phyloP scores from a whole-genome alignment of 1,140 invertebrate genomes.

The Branchinecta lindahli region DNA sequence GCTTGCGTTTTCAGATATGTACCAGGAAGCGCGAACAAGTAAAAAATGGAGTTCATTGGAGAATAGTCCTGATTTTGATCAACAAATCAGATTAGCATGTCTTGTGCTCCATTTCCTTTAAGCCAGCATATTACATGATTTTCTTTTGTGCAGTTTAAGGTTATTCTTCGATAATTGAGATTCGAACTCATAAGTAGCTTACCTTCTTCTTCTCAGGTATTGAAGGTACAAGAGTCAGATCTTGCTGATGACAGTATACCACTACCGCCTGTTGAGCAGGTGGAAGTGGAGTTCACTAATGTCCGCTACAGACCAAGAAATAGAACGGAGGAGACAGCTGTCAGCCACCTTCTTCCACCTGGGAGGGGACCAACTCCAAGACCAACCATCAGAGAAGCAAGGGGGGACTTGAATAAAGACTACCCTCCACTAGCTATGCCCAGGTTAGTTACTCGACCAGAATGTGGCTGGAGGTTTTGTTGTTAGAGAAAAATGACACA shows the following conservation, averaged over 20 bases:
- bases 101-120: no score
- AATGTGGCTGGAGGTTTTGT: no score
- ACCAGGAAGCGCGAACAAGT: no score
- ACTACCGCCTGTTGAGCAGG: not conserved
- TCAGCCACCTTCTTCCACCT: not conserved
- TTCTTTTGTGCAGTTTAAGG: no score
- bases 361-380: not conserved
- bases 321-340: not conserved
- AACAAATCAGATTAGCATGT: no score
- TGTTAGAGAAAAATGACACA: no score
- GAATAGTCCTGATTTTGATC: no score
- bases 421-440: not conserved
- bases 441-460: not conserved
- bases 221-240: not conserved
- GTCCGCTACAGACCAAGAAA: not conserved
- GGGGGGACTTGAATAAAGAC: constrained; percentile 6
- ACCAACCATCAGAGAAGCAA: not conserved
- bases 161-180: no score
- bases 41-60: no score
- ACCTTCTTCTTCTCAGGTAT: not conserved
- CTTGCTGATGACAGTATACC: not conserved
- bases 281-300: not conserved
- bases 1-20: no score
- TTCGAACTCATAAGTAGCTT: no score
- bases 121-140: no score